These are phyloP conservation scores for Hesperia comma DNA, from an alignment of 2,888 invertebrate genomes.

Conservation along the genomic window DNA sequence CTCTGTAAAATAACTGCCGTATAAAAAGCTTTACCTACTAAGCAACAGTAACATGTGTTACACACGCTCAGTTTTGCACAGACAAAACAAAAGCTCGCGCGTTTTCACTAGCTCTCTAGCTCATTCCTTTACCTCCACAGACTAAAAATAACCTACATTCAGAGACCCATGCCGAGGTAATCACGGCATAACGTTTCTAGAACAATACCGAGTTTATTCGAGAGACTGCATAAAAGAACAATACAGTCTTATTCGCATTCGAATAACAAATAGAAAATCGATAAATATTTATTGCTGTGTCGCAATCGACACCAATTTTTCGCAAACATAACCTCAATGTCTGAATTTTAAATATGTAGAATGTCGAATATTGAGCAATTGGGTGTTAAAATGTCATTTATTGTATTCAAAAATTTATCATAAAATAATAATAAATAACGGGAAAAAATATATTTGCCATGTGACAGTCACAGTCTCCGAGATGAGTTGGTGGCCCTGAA, in stretches of 20 bases:
- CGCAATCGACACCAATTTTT: conserved; percentile 3
- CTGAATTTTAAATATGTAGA: conserved; percentile 8
- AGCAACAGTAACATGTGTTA: not conserved
- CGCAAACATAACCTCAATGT: conserved; percentile 3
- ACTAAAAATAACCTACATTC: conserved; percentile 14
- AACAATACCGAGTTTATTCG: conserved; percentile 19
- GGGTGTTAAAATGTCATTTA: not conserved
- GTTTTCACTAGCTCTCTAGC: conserved; percentile 4
- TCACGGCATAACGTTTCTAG: conserved; percentile 15
- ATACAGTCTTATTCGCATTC: conserved; percentile 7
- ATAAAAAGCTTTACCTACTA: no score
- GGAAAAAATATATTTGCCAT: no score
- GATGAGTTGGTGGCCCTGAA: no score
- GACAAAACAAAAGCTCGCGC: conserved; percentile 3
- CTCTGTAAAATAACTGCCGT: no score
- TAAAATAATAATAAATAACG: no score
- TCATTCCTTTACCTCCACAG: conserved; percentile 6
- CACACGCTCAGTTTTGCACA: conserved; percentile 3
- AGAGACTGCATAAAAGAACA: conserved; percentile 7
- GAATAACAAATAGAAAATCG: conserved; percentile 18
- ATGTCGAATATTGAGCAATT: not conserved
- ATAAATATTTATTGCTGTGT: conserved; percentile 19
- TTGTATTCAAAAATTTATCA: no score
- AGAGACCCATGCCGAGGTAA: conserved; percentile 9
- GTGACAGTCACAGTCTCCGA: no score